A percentile compares a stretch with the other conserved stretches of the same genome.
Evolutionary conservation across 2,797 vertebrate species (phyloP).

Genomic region (Epinephelus awoara): DNA sequence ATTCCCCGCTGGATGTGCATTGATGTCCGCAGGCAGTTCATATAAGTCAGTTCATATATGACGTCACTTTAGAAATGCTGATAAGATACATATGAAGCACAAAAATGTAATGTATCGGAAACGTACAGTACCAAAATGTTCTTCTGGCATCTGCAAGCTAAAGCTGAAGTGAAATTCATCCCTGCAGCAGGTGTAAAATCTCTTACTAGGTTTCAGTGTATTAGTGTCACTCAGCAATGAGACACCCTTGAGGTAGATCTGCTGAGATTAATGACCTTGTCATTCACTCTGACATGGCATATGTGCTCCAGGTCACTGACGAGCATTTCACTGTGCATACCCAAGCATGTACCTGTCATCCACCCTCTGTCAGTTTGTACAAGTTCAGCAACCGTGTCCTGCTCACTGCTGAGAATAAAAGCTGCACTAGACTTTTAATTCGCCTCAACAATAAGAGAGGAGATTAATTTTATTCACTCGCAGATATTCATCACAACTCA

Average conservation of each 20-base stretch:
- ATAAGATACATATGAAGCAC: too few relatives aligned
- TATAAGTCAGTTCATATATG: too few relatives aligned
- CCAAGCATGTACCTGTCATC: constrained; percentile 41
- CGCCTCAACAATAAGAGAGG: not conserved
- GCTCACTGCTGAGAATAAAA: constrained; percentile 13
- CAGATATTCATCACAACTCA: not conserved
- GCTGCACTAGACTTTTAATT: constrained; percentile 5
- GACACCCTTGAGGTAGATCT: not conserved
- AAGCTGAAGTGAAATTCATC: not conserved
- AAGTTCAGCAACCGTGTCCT: constrained; percentile 23
- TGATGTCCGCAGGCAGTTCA: too few relatives aligned
- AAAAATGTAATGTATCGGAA: too few relatives aligned
- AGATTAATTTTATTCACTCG: not conserved
- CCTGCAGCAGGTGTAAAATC: not conserved
- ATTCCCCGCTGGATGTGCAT: too few relatives aligned
- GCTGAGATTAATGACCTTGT: constrained; percentile 34
- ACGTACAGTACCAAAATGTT: too few relatives aligned
- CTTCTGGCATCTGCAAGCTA: too few relatives aligned
- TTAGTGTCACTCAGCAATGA: constrained; percentile 27
- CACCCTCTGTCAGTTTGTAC: constrained; percentile 7
- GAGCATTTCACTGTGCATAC: constrained; percentile 30
- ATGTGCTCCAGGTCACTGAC: constrained; percentile 40
- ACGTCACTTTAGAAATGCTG: too few relatives aligned
- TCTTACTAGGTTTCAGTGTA: constrained; percentile 1
- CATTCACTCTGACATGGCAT: not conserved